Conservation (phyloP, 2,888 invertebrate genomes). For the Drosophila ustulata region DNA sequence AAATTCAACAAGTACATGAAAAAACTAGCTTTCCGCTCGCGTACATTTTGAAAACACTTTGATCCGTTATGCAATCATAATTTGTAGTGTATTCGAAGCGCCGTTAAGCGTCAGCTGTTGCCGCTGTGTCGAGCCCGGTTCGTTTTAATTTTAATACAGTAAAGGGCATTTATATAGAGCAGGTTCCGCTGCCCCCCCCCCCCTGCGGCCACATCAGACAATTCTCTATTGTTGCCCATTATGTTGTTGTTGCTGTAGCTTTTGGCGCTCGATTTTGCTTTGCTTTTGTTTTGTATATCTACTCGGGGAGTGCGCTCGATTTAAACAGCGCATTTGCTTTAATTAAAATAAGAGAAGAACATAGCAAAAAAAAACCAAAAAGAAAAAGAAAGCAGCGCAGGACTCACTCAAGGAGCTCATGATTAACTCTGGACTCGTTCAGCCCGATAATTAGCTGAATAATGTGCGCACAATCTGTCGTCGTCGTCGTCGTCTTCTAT, state of each 20-base stretch:
- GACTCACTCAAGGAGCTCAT: conserved; percentile 30
- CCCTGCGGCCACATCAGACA: conserved; percentile 20
- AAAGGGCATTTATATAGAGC: conserved; percentile 52
- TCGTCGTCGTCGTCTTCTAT: conserved; percentile 1
- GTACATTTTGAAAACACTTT: too few relatives aligned
- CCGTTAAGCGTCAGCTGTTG: not conserved
- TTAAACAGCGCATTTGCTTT: conserved; percentile 50
- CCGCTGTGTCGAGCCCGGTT: conserved; percentile 1
- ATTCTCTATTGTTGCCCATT: conserved; percentile 50
- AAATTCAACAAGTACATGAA: too few relatives aligned
- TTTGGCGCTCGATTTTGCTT: conserved; percentile 14
- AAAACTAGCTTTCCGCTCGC: too few relatives aligned
- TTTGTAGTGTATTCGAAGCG: not conserved
- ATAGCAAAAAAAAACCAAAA: conserved; percentile 2
- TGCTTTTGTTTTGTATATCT: conserved; percentile 21
- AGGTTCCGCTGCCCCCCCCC: not conserved
- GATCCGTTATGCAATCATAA: not conserved
- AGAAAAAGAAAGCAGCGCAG: conserved; percentile 13
- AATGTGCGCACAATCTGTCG: conserved; percentile 46
- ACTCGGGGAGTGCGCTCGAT: conserved; percentile 18
- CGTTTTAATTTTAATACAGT: conserved; percentile 73
- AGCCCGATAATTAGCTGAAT: conserved; percentile 49
- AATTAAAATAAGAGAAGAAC: conserved; percentile 61
- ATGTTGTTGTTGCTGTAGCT: conserved; percentile 30
- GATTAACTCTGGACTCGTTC: conserved; percentile 29